Base-by-base conservation (phyloP, 2,113 vertebrate genomes). In the Tangachromis dhanisi region DNA sequence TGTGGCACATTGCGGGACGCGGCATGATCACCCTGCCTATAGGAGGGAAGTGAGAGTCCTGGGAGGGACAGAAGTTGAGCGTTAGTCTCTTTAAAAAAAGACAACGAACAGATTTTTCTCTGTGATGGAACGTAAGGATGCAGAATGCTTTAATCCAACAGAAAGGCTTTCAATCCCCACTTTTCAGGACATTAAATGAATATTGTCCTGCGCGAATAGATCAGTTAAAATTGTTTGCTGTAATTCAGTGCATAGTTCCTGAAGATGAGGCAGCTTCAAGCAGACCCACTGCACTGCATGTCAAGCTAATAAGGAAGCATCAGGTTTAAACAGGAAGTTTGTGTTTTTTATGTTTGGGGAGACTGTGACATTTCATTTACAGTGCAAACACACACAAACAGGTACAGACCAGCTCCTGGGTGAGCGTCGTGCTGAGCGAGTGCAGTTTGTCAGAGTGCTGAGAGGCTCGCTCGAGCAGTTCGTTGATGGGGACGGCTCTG, bases 381-480 rank as follows among this genome's bases (percentile, higher is more conserved):
- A 78, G 42, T 78, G 6, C 71, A 78, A 78, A 78, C 71, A 78
- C 68, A 45, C 11, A 73, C 4, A 76, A 0, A n/a, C 61, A 85
- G 14, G 84, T 40, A 94, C 96, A 92, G 73, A 97, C 97, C 94
- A 97, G 93, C 33, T 96, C 95, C 1, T 95, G 95, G 45, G 92
- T 92, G 57, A 97, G 95, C 2, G 63, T 90, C 0, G 94, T 96
- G 93, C 96, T 97, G 92, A 97, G 95, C 1, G 95, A 93, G 93
- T 97, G 96, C 45, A 97, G 91, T 9, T 89, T 94, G 93, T 97
- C 96, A 0, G 96, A 97, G 57, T 93, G 91, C 47, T 97, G 95
- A n/a, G 96, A 95, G 2, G 94, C 96, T 86, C 96, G 90, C 21
- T 97, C 95, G 24, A 97, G 90, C 42, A 97, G 93, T 79, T 97